These are phyloP conservation scores for Sarcophaga rosellei DNA, from an alignment of 2,888 invertebrate genomes.

Conservation along the genomic window DNA sequence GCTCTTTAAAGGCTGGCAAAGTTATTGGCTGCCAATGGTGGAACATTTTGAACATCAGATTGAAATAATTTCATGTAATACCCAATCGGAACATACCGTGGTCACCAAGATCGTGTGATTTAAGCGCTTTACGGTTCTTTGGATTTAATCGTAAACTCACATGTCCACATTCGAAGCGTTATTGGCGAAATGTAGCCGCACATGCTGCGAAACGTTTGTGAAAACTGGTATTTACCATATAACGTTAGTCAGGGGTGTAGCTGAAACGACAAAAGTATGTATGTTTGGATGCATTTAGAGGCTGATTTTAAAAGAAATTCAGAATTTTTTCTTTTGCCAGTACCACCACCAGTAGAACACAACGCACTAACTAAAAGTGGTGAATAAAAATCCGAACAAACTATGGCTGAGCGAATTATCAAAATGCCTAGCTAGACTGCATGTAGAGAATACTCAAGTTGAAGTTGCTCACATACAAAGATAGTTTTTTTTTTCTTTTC, in stretches of 20 bases:
- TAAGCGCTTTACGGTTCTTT: too few species aligned
- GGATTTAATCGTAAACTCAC: too few species aligned
- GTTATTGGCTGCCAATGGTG: too few species aligned
- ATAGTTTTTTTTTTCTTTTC: not conserved
- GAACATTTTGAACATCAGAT: too few species aligned
- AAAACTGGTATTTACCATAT: too few species aligned
- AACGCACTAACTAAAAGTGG: conserved; percentile 3
- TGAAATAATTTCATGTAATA: too few species aligned
- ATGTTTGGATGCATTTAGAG: conserved; percentile 34
- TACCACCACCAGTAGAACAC: conserved; percentile 1
- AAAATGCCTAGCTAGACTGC: conserved; percentile 21
- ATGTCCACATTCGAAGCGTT: too few species aligned
- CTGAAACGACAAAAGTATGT: conserved; percentile 12
- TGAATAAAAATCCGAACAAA: conserved; percentile 5
- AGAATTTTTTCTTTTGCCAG: conserved; percentile 14
- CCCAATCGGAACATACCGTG: too few species aligned
- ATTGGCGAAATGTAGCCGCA: too few species aligned
- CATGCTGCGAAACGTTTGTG: too few species aligned
- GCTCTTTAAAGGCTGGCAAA: too few species aligned
- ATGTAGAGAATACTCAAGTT: conserved; percentile 18
- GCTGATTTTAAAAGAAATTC: conserved; percentile 48
- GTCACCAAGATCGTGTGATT: too few species aligned
- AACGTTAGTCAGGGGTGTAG: not conserved
- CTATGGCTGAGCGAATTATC: conserved; percentile 30
- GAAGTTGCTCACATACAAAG: conserved; percentile 39